Conservation (phyloP, 2,113 vertebrate species). For the Brachyistius frenatus region DNA sequence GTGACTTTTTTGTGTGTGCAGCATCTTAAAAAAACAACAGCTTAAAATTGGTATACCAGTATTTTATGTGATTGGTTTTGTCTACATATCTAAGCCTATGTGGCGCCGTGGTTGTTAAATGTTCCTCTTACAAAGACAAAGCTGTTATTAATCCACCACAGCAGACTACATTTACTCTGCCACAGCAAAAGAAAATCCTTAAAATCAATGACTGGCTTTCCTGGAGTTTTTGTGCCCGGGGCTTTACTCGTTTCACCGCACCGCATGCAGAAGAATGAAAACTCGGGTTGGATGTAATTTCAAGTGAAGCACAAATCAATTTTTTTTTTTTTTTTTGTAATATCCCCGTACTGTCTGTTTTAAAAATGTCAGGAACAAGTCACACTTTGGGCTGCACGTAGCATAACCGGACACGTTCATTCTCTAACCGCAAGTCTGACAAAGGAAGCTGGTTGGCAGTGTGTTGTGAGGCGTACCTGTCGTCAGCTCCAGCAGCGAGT, state of each 20-base stretch:
- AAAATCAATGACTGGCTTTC: constrained; percentile 8
- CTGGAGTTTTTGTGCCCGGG: constrained; percentile 1
- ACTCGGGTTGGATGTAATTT: constrained; percentile 16
- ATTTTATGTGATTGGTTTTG: too few relatives aligned
- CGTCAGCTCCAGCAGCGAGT: too few relatives aligned
- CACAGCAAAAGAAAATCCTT: not conserved
- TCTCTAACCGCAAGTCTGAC: too few relatives aligned
- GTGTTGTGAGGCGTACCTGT: too few relatives aligned
- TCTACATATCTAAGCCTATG: too few relatives aligned
- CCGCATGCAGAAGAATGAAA: constrained; percentile 11
- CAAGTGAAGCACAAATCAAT: not conserved
- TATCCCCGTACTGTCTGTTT: not conserved
- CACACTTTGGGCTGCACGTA: too few relatives aligned
- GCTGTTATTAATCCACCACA: not conserved
- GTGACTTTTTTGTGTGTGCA: too few relatives aligned
- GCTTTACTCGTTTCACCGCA: constrained; percentile 1
- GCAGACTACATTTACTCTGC: constrained; percentile 5
- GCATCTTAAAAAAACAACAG: too few relatives aligned
- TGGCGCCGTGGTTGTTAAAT: not conserved
- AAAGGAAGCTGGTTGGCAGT: too few relatives aligned
- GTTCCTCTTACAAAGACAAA: not conserved
- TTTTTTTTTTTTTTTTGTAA: not conserved
- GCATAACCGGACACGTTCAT: too few relatives aligned
- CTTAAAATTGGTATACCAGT: too few relatives aligned
- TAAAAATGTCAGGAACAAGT: too few relatives aligned